Percentiles rank a stretch among this genome's conserved stretches.
Conservation (phyloP, 2,888 invertebrate genomes). For the Hofmannophila pseudospretella region DNA sequence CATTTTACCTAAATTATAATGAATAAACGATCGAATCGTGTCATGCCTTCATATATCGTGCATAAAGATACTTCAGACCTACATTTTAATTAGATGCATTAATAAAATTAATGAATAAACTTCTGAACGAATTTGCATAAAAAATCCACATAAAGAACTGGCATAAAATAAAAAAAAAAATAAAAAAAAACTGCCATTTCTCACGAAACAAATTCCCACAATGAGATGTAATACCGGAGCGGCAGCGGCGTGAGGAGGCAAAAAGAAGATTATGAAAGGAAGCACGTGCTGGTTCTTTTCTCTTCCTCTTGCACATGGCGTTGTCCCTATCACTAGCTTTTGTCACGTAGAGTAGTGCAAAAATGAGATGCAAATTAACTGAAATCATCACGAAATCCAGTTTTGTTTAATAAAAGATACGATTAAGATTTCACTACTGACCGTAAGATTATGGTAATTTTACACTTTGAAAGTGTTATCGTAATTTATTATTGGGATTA, state of each 20-base stretch:
- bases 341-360: constrained; percentile 27
- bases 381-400: too few species aligned
- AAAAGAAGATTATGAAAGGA: constrained; percentile 64
- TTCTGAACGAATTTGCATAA: constrained; percentile 10
- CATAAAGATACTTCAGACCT: too few species aligned
- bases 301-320: constrained; percentile 37
- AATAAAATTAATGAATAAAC: constrained; percentile 6
- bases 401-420: too few species aligned
- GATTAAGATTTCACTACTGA: too few species aligned
- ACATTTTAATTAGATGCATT: constrained; percentile 5
- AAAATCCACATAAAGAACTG: constrained; percentile 15
- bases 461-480: too few species aligned
- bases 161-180: constrained; percentile 19
- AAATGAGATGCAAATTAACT: background rate
- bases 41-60: too few species aligned
- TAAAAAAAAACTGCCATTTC: constrained; percentile 33
- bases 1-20: too few species aligned
- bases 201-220: constrained; percentile 64
- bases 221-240: constrained; percentile 59
- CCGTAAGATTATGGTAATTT: too few species aligned
- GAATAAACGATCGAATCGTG: too few species aligned
- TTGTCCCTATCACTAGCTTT: constrained; percentile 27
- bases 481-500: too few species aligned
- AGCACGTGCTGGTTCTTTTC: constrained; percentile 61
- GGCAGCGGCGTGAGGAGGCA: constrained; percentile 60